A percentile compares a stretch with the other conserved stretches of the same genome.
phyloP scores from a whole-genome alignment of 2,797 vertebrate species.

The Tiaroga cobitis region DNA sequence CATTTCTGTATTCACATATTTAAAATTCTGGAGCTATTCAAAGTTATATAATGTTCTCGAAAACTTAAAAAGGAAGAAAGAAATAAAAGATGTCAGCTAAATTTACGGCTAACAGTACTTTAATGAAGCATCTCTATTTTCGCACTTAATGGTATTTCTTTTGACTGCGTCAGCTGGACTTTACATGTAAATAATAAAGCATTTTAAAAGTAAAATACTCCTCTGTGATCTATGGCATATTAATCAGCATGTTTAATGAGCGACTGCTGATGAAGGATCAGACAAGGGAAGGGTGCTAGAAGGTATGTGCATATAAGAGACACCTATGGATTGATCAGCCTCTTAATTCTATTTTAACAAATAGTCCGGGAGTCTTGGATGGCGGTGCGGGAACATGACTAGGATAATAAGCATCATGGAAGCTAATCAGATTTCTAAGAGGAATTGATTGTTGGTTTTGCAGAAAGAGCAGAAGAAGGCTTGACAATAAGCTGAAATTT shows the following conservation, averaged over 20 bases:
- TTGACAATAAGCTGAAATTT: constrained; percentile 99
- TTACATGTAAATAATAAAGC: constrained; percentile 86
- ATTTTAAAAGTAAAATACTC: constrained; percentile 84
- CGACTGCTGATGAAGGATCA: constrained; percentile 85
- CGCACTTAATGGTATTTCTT: constrained; percentile 69
- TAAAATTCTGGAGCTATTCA: neutral
- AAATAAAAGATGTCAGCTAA: neutral
- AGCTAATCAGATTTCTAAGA: constrained; percentile 99
- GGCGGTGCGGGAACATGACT: constrained; percentile 92
- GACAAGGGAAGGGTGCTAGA: constrained; percentile 72
- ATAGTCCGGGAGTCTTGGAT: constrained; percentile 88
- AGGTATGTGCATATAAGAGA: constrained; percentile 87
- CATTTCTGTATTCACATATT: neutral
- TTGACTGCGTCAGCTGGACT: constrained; percentile 74
- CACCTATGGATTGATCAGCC: constrained; percentile 96
- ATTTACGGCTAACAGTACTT: neutral
- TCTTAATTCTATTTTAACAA: constrained; percentile 96
- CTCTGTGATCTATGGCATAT: constrained; percentile 86
- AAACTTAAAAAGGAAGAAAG: neutral
- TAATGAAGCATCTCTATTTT: constrained; percentile 11
- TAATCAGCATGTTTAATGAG: constrained; percentile 91
- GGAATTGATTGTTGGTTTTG: constrained; percentile 99
- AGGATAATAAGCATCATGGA: constrained; percentile 99
- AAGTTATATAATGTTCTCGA: constrained; percentile 40
- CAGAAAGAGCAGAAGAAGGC: constrained; percentile 92